phyloP scores from a whole-genome alignment of 2,797 vertebrate genomes.

The Phalloptychus januarius region DNA sequence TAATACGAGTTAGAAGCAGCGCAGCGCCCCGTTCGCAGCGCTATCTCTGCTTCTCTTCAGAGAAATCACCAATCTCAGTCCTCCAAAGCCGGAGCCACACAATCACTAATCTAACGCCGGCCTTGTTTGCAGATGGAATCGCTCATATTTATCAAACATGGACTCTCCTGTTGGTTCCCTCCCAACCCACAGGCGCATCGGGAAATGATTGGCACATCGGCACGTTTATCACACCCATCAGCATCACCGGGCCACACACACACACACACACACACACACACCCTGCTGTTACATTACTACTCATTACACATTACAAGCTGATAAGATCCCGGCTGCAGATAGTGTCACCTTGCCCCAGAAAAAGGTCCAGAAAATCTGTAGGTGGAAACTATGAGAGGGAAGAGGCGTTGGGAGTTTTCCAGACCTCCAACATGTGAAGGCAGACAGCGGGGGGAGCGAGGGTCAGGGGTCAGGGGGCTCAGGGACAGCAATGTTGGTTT shows the following conservation, averaged over 20 bases:
- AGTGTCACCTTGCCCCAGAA: slow-evolving; percentile 72
- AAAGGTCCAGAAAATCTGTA: slow-evolving; percentile 58
- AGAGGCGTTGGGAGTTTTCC: slow-evolving; percentile 50
- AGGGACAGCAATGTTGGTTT: neutral
- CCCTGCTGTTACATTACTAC: slow-evolving; percentile 70
- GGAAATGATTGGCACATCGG: slow-evolving; percentile 71
- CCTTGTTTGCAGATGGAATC: slow-evolving; percentile 76
- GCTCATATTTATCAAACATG: slow-evolving; percentile 66
- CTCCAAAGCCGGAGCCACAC: slow-evolving; percentile 56
- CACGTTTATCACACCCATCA: slow-evolving; percentile 69
- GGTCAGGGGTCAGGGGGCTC: neutral
- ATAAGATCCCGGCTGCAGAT: slow-evolving; percentile 74
- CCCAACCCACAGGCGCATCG: slow-evolving; percentile 39
- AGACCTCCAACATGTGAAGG: slow-evolving; percentile 53
- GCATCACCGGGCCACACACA: slow-evolving; percentile 47
- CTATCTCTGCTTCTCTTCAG: slow-evolving; percentile 47
- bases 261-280: slow-evolving; percentile 11
- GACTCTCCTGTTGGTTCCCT: slow-evolving; percentile 10
- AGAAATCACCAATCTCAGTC: slow-evolving; percentile 53
- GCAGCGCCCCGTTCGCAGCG: slow-evolving; percentile 7
- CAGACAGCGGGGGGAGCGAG: slow-evolving; percentile 15
- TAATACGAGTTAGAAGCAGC: slow-evolving; percentile 26
- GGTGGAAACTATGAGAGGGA: slow-evolving; percentile 53
- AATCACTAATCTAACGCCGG: slow-evolving; percentile 69
- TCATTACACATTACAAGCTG: slow-evolving; percentile 80